Conservation (phyloP, 1,140 invertebrate genomes). For the Homalodisca vitripennis region DNA sequence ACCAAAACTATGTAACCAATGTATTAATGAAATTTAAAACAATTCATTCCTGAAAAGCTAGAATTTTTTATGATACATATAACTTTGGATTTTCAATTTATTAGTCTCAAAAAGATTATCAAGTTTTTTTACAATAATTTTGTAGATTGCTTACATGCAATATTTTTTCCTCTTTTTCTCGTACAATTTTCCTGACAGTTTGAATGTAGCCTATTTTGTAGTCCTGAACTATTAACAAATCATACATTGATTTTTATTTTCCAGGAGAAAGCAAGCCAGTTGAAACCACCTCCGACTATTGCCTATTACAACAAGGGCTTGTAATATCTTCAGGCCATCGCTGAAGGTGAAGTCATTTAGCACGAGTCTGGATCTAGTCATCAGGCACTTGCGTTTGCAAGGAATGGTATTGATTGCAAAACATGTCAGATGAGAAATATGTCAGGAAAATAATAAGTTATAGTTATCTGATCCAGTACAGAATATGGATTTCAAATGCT, state of each 20-base stretch:
- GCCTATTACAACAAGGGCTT: conserved; percentile 40
- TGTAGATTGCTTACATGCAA: no score
- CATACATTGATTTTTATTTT: conserved; percentile 30
- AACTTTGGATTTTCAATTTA: no score
- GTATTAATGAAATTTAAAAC: no score
- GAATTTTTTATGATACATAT: no score
- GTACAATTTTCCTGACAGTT: no score
- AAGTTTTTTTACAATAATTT: no score
- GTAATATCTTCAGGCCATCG: conserved; percentile 1
- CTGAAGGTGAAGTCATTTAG: not conserved
- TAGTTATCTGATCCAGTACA: not conserved
- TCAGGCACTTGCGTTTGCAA: not conserved
- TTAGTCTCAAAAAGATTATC: no score
- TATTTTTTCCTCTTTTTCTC: no score
- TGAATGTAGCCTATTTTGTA: no score
- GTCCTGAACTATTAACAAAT: no score
- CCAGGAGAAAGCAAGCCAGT: conserved; percentile 31
- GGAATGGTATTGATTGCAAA: not conserved
- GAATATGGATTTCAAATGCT: not conserved
- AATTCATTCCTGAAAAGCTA: no score
- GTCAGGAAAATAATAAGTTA: not conserved
- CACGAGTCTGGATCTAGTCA: not conserved
- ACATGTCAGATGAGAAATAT: not conserved
- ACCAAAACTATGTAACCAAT: no score
- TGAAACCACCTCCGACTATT: conserved; percentile 29